A percentile compares a stretch with the other conserved stretches of the same genome.
Evolutionary conservation across 2,113 vertebrate genomes (phyloP).

Genomic region (Marmota flaviventris): DNA sequence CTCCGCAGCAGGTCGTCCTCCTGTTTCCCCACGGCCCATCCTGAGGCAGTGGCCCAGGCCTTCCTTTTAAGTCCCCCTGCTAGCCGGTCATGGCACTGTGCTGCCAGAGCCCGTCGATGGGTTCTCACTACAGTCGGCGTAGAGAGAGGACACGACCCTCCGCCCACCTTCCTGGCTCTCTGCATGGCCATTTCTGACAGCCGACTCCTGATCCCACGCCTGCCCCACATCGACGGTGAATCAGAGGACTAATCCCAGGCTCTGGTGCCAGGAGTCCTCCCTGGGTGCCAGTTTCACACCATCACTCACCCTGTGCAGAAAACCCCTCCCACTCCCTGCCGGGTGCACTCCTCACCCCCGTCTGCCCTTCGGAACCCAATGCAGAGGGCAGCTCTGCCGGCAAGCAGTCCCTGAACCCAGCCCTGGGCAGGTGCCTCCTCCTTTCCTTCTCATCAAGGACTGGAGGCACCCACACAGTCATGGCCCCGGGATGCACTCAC

Average conservation of each 20-base stretch:
- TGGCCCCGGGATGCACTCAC: neutral
- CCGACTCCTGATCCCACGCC: neutral
- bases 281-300: neutral
- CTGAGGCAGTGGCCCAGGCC: neutral
- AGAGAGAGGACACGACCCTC: neutral
- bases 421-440: neutral
- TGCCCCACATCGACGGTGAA: neutral
- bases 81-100: neutral
- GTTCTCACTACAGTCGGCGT: neutral
- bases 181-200: neutral
- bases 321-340: neutral
- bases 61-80: neutral
- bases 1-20: fast-evolving
- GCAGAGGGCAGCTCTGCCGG: neutral
- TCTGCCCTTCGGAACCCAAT: neutral
- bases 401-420: neutral
- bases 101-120: neutral
- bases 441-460: neutral
- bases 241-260: neutral
- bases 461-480: neutral
- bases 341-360: no score
- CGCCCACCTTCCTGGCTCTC: neutral
- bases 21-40: neutral
- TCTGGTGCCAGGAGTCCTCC: neutral
- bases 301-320: neutral